These are phyloP conservation scores for Heteractis magnifica DNA, from an alignment of 92 coral and sea anemone genomes.

Conservation along the genomic window DNA sequence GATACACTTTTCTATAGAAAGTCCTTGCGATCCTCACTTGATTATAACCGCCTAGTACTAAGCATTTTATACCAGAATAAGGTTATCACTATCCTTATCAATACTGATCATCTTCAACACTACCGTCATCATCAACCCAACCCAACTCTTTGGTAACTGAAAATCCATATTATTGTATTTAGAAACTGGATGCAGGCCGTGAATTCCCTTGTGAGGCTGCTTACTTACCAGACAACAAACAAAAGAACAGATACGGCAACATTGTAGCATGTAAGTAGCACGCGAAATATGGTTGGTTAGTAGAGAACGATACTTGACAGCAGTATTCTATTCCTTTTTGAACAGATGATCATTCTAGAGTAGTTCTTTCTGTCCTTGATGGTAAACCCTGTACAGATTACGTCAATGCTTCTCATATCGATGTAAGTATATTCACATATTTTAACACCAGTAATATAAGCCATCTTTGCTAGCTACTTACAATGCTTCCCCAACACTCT, in stretches of 20 bases:
- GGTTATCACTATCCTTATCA: background rate
- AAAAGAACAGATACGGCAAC: slow-evolving; percentile 96
- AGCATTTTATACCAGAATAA: background rate
- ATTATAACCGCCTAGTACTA: too few relatives aligned
- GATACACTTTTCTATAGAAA: too few relatives aligned
- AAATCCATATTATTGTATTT: background rate
- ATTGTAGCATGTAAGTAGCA: slow-evolving; percentile 84
- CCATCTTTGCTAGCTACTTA: too few relatives aligned
- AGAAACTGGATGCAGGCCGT: slow-evolving; percentile 94
- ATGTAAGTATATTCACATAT: slow-evolving; percentile 58
- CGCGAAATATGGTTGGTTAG: background rate
- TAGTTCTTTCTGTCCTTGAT: slow-evolving; percentile 61
- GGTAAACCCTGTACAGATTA: slow-evolving; percentile 69
- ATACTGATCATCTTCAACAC: background rate
- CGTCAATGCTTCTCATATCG: slow-evolving; percentile 85
- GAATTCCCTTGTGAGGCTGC: slow-evolving; percentile 74
- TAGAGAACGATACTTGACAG: background rate
- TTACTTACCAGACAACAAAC: slow-evolving; percentile 71
- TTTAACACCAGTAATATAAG: too few relatives aligned
- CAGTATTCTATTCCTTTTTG: background rate
- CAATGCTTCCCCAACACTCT: too few relatives aligned
- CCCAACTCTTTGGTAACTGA: background rate
- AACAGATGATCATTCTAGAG: slow-evolving; percentile 92
- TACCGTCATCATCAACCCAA: background rate
- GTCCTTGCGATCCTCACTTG: too few relatives aligned